Percentiles rank a stretch among this genome's conserved stretches.
phyloP scores from a whole-genome alignment of 2,797 vertebrate species.

The Cirrhinus mrigala region DNA sequence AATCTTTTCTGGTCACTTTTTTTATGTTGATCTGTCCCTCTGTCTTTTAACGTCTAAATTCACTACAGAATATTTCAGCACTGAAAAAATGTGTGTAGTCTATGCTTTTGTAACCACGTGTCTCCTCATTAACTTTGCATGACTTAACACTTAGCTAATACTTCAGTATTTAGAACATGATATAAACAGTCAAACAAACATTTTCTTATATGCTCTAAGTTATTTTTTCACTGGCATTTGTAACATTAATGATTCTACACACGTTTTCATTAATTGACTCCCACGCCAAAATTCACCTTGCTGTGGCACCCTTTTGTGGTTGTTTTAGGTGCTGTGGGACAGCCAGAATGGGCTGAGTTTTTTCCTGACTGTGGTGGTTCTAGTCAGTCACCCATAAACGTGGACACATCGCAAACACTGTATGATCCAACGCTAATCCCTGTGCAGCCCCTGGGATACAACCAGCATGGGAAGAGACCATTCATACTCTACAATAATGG shows the following conservation, averaged over 20 bases:
- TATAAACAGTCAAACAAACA: background rate
- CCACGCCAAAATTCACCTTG: background rate
- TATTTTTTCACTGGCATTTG: background rate
- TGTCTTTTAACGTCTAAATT: background rate
- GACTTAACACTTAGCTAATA: conserved; percentile 53
- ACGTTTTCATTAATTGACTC: background rate
- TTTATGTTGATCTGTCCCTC: background rate
- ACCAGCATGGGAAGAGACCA: conserved; percentile 66
- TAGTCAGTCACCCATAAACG: conserved; percentile 88
- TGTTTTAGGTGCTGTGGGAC: conserved; percentile 83
- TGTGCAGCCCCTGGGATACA: conserved; percentile 80
- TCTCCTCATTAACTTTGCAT: conserved; percentile 55
- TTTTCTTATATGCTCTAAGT: background rate
- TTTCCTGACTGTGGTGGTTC: conserved; percentile 84
- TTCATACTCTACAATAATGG: conserved; percentile 86
- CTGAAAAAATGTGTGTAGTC: background rate
- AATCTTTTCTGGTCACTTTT: background rate
- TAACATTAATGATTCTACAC: background rate
- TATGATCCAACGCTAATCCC: conserved; percentile 79
- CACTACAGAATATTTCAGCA: background rate
- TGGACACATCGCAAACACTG: conserved; percentile 73
- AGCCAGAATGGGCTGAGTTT: conserved; percentile 82
- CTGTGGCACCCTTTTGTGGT: background rate
- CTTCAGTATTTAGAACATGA: background rate
- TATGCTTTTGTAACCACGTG: conserved; percentile 18